phyloP scores from a whole-genome alignment of 2,113 vertebrate species.

The Pterocles gutturalis region DNA sequence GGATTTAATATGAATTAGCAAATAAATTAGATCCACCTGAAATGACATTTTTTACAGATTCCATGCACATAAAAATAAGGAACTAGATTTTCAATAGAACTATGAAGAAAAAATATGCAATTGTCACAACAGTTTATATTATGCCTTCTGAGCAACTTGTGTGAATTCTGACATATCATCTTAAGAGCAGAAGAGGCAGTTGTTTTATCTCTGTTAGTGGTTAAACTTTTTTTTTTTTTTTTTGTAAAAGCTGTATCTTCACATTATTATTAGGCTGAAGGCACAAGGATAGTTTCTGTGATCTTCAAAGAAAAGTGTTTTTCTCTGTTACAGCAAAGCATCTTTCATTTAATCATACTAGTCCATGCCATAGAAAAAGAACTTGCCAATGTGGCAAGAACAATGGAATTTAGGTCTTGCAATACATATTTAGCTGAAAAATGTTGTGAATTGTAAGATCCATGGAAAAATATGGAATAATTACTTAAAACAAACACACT shows the following conservation, averaged over 20 bases:
- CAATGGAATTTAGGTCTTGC: neutral
- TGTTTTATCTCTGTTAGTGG: neutral
- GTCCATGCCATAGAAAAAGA: neutral
- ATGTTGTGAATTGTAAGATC: neutral
- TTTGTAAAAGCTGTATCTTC: neutral
- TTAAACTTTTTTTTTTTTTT: neutral
- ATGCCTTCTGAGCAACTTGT: neutral
- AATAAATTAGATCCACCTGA: neutral
- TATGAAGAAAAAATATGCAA: neutral
- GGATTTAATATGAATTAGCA: neutral
- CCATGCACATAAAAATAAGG: neutral
- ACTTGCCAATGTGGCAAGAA: neutral
- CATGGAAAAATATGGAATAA: neutral
- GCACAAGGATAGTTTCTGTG: neutral
- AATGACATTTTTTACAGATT: neutral
- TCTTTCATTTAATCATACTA: neutral
- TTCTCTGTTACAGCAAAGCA: neutral
- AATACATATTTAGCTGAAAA: neutral
- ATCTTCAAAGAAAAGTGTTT: neutral
- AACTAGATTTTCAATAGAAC: neutral
- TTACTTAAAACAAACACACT: accelerated
- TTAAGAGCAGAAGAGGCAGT: neutral
- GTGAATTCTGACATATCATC: neutral
- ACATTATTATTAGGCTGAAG: neutral
- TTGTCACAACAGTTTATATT: neutral